These are phyloP conservation scores for Aleiodes testaceus DNA, from an alignment of 2,888 invertebrate species.

Conservation along the genomic window DNA sequence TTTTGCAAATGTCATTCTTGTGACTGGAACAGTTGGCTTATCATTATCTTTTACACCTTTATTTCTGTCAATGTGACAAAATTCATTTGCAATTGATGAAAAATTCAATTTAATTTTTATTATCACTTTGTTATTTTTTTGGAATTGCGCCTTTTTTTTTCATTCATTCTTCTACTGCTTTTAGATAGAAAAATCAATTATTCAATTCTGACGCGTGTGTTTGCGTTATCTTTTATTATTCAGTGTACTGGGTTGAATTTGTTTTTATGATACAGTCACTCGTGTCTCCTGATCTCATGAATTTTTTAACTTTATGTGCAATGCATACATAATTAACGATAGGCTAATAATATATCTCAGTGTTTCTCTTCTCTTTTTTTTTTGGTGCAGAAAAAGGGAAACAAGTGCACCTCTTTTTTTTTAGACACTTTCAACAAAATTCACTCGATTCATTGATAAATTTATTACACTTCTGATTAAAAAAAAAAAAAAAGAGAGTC, in stretches of 20 bases:
- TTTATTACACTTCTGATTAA: too few species aligned
- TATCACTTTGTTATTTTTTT: not conserved
- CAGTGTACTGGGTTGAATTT: not conserved
- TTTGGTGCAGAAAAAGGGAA: not conserved
- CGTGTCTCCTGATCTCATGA: conserved; percentile 22
- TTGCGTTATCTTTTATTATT: conserved; percentile 15
- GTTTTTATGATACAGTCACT: conserved; percentile 8
- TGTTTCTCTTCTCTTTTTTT: not conserved
- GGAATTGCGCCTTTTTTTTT: too few species aligned
- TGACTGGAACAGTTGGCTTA: conserved; percentile 40
- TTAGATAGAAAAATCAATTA: not conserved
- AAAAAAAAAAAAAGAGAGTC: conserved; percentile 18
- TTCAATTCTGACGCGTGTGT: conserved; percentile 8
- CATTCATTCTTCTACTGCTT: not conserved
- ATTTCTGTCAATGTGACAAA: not conserved
- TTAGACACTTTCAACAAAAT: not conserved
- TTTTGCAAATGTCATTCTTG: conserved; percentile 25
- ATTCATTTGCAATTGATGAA: conserved; percentile 15
- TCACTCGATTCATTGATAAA: not conserved
- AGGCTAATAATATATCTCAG: not conserved
- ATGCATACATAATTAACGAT: conserved; percentile 8
- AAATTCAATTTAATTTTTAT: conserved; percentile 23
- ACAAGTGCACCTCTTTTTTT: not conserved
- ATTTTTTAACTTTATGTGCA: conserved; percentile 15
- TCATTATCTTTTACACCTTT: conserved; percentile 38